These are phyloP conservation scores for Littorina saxatilis DNA, from an alignment of 1,140 invertebrate species.

Conservation along the genomic window DNA sequence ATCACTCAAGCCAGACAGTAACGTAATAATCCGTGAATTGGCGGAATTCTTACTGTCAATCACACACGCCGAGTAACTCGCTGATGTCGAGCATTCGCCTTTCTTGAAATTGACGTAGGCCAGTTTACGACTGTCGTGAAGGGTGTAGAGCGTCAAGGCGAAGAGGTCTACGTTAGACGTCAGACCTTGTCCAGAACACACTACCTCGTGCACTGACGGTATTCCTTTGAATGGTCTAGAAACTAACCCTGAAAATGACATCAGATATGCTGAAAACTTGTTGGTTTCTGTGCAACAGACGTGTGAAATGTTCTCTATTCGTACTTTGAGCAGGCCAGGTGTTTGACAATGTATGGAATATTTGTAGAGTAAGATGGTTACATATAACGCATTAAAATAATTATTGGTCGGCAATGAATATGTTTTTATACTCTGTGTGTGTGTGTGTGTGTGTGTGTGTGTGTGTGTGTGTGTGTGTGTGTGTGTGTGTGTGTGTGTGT, in stretches of 20 bases:
- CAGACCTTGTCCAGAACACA: neutral
- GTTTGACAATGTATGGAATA: neutral
- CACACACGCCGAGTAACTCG: slow-evolving; percentile 2
- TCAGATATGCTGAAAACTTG: neutral
- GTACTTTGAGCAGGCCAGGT: neutral
- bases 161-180: neutral
- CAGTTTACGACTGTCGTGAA: neutral
- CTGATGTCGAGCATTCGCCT: slow-evolving; percentile 20
- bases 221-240: neutral
- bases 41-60: neutral
- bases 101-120: slow-evolving; percentile 28
- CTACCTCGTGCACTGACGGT: slow-evolving; percentile 14
- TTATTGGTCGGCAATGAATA: neutral
- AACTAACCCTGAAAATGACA: neutral
- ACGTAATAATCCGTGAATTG: slow-evolving; percentile 16
- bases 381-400: neutral
- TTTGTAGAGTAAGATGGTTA: neutral
- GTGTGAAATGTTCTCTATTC: too few species aligned
- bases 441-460: neutral
- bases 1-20: neutral
- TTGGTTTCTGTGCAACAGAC: neutral
- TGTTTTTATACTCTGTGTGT: neutral
- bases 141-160: neutral
- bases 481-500: neutral
- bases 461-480: neutral